Evolutionary conservation across 2,888 invertebrate species (phyloP), one percentile per base, ranked within the genome.

Genomic region (Mythimna lalbum): DNA sequence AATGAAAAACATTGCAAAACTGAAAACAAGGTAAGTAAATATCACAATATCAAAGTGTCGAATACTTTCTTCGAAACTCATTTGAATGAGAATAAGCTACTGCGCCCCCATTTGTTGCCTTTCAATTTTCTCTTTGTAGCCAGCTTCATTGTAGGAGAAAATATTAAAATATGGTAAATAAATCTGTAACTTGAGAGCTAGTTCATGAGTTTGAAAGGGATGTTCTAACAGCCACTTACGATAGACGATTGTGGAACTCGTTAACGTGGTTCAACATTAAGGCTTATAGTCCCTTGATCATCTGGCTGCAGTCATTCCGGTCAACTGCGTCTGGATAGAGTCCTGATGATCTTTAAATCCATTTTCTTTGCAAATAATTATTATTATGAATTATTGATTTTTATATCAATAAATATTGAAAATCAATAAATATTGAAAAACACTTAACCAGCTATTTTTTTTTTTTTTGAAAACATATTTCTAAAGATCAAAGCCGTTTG

Each of bases 161-260:
- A 93, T 94, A 93, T 93, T 93, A 93, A 93, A 93, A 93, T 93
- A 94, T 93, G 93, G 82, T 92, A 93, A 93, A 87, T 90, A 82
- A 90, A 90, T 91, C 90, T 87, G 89, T 88, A 90, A 91, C 85
- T 92, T 87, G 85, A 87, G 82, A 79, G 85, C 84, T 88, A 90
- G 89, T 92, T 90, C 56, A 74, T 74, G 78, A 87, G 80, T 87
- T 85, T 70, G 81, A 81, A 84, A 66, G 74, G 64, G 70, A 77
- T 77, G 78, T 83, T 81, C 69, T 81, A 73, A 69, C 65, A 72
- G 66, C 80, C 77, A 72, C 67, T 80, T 73, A 73, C 52, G 68
- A 76, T 73, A 71, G 80, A 82, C 63, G 73, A 76, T 72, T 77
- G 73, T 75, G 63, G 74, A 82, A 80, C 74, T 85, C 82, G 75